Percentiles rank a stretch among this genome's conserved stretches.
Evolutionary conservation across 2,888 invertebrate genomes (phyloP).

Genomic region (Pyrrhia umbra): DNA sequence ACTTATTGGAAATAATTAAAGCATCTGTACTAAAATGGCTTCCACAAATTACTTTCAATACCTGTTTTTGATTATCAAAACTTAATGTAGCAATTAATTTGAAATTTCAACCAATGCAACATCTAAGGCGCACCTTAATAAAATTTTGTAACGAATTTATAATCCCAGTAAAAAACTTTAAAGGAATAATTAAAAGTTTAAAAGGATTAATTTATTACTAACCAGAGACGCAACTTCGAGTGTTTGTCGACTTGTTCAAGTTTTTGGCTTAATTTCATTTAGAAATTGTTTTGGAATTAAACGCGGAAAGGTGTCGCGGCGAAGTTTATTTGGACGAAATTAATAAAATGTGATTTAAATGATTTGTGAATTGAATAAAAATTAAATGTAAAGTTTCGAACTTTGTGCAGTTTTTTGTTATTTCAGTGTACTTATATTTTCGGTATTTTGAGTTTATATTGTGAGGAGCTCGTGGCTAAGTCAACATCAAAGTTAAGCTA

Average conservation of each 20-base stretch:
- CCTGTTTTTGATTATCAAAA: not conserved
- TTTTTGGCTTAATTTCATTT: constrained; percentile 58
- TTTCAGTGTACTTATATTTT: too few relatives aligned
- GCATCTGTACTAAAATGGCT: too few relatives aligned
- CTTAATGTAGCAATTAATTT: constrained; percentile 2
- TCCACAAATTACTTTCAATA: not conserved
- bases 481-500: too few relatives aligned
- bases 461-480: too few relatives aligned
- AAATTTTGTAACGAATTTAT: constrained; percentile 37
- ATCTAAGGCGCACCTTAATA: constrained; percentile 22
- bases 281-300: constrained; percentile 52
- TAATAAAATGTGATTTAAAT: constrained; percentile 41
- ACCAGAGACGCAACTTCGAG: constrained; percentile 43
- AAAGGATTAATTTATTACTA: constrained; percentile 56
- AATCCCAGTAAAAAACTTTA: constrained; percentile 44
- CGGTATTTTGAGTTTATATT: too few relatives aligned
- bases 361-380: constrained; percentile 19
- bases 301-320: constrained; percentile 35
- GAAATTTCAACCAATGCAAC: constrained; percentile 16
- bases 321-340: constrained; percentile 44
- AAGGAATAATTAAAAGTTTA: constrained; percentile 60
- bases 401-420: too few relatives aligned
- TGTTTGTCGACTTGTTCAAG: constrained; percentile 51
- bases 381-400: not conserved
- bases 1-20: too few relatives aligned